Conservation (phyloP, 2,113 vertebrate species). For the Poeciliopsis turrubarensis region DNA sequence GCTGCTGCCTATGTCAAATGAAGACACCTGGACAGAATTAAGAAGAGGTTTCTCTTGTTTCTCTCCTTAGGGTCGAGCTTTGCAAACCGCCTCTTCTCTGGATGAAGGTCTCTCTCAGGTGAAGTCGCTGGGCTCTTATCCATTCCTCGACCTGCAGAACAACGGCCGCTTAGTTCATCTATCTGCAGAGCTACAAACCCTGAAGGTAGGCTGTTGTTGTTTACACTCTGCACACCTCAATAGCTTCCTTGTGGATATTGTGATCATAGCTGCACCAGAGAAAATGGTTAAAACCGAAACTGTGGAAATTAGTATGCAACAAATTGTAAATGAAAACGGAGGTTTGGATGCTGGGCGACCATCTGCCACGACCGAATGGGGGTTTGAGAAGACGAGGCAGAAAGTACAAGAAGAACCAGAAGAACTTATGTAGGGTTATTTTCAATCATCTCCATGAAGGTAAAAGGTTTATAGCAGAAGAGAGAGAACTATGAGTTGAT, state of each 20-base stretch:
- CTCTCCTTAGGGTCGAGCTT: slow-evolving; percentile 83
- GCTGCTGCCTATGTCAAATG: background rate
- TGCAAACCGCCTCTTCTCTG: slow-evolving; percentile 84
- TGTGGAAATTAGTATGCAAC: background rate
- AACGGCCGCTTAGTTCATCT: slow-evolving; percentile 88
- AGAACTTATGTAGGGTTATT: too few species aligned
- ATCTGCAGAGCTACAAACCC: slow-evolving; percentile 82
- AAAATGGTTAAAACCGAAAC: background rate
- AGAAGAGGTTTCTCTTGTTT: background rate
- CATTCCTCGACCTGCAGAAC: slow-evolving; percentile 81
- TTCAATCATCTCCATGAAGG: too few species aligned
- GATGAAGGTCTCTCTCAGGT: slow-evolving; percentile 91
- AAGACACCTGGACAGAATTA: background rate
- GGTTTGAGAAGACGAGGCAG: too few species aligned
- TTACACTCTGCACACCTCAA: background rate
- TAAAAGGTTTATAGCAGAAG: too few species aligned
- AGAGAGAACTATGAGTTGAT: too few species aligned
- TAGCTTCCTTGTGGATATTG: background rate
- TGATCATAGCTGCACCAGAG: background rate
- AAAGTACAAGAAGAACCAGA: too few species aligned
- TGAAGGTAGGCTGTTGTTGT: slow-evolving; percentile 79
- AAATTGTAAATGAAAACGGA: background rate
- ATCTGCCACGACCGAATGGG: too few species aligned
- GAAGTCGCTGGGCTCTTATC: slow-evolving; percentile 78
- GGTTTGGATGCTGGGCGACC: too few species aligned